Percentiles rank a stretch among this genome's conserved stretches.
Evolutionary conservation across 2,113 vertebrate genomes (phyloP).

Genomic region (Coptodon rendalli): DNA sequence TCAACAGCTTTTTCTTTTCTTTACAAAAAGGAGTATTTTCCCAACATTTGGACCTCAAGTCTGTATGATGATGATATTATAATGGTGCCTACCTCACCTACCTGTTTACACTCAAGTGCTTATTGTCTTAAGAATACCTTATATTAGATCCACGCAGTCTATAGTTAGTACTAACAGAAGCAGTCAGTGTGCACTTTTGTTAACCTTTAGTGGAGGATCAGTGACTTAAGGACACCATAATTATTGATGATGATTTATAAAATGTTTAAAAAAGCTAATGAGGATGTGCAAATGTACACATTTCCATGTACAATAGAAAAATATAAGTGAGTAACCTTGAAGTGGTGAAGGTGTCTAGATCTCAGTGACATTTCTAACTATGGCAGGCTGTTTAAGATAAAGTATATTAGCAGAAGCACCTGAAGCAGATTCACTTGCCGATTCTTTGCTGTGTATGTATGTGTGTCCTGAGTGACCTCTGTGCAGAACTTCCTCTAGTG

Average conservation of each 20-base stretch:
- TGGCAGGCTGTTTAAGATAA: conserved; percentile 15
- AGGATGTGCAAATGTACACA: not conserved
- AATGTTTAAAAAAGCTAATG: not conserved
- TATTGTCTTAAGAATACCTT: not conserved
- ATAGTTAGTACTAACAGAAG: not conserved
- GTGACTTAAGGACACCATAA: not conserved
- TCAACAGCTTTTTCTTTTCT: not conserved
- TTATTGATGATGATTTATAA: not conserved
- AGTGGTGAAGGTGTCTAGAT: not conserved
- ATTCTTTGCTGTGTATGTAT: not conserved
- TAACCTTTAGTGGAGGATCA: not conserved
- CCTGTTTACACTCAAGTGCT: not conserved
- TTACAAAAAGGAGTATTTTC: not conserved
- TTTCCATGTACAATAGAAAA: not conserved
- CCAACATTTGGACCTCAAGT: not conserved
- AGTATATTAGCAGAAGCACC: conserved; percentile 21
- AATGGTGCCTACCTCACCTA: not conserved
- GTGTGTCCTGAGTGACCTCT: conserved; percentile 51
- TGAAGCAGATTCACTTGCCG: not conserved
- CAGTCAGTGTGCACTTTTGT: not conserved
- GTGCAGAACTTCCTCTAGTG: conserved; percentile 50
- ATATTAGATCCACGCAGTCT: not conserved
- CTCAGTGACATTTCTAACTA: conserved; percentile 9
- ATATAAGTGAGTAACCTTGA: not conserved
- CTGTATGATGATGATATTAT: not conserved